A percentile compares a stretch with the other conserved stretches of the same genome.
Evolutionary conservation across 2,888 invertebrate genomes (phyloP).

Genomic region (Oxyteleia sp.): DNA sequence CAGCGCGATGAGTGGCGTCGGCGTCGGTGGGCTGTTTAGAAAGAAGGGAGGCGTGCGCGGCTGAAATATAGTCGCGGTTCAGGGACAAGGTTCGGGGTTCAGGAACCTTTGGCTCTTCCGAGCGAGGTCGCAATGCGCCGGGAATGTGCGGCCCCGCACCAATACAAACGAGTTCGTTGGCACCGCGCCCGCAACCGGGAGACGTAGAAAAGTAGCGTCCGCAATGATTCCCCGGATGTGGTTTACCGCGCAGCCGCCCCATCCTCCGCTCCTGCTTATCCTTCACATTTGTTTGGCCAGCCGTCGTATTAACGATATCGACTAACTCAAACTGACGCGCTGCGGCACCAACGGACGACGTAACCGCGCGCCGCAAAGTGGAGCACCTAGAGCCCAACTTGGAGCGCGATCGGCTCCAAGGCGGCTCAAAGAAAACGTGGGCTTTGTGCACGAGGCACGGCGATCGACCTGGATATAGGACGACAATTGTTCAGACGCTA

Average conservation of each 20-base stretch:
- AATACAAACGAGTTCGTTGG: conserved; percentile 61
- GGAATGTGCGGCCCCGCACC: conserved; percentile 18
- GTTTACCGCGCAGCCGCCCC: conserved; percentile 66
- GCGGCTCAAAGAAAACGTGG: too few relatives aligned
- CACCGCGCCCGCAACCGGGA: conserved; percentile 59
- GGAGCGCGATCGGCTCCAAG: too few relatives aligned
- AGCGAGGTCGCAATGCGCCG: conserved; percentile 63
- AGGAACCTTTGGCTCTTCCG: conserved; percentile 52
- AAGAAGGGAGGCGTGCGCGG: conserved; percentile 40
- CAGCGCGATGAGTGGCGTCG: conserved; percentile 49
- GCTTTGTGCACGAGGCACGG: conserved; percentile 25
- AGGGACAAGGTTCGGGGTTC: conserved; percentile 69
- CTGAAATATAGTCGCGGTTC: conserved; percentile 63
- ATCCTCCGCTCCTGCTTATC: conserved; percentile 50
- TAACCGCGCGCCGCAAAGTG: too few relatives aligned
- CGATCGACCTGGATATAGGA: conserved; percentile 41
- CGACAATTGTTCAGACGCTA: conserved; percentile 30
- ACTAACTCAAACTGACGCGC: conserved; percentile 64
- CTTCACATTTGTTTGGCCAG: conserved; percentile 67
- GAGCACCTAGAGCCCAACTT: too few relatives aligned
- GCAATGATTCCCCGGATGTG: conserved; percentile 72
- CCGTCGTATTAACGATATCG: conserved; percentile 68
- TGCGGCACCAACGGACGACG: too few relatives aligned
- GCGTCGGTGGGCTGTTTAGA: conserved; percentile 30
- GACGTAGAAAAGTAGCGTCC: conserved; percentile 68